Percentiles rank a stretch among this genome's conserved stretches.
These are phyloP conservation scores for Tragelaphus imberbis DNA, from an alignment of 2,113 vertebrate genomes.

Conservation along the genomic window DNA sequence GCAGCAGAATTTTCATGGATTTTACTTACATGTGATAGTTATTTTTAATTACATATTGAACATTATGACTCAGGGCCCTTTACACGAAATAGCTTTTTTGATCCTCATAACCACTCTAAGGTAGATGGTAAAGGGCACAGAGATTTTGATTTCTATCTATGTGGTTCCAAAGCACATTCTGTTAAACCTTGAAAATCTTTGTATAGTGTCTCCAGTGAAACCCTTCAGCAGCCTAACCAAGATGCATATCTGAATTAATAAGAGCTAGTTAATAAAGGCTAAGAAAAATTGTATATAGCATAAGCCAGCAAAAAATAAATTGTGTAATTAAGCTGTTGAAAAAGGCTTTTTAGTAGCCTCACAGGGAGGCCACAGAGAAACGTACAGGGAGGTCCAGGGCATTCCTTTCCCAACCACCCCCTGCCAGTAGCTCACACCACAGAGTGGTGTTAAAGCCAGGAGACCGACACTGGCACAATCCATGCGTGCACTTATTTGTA, in stretches of 20 bases:
- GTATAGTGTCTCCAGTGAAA: neutral
- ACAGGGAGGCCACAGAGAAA: neutral
- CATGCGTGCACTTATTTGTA: too few species aligned
- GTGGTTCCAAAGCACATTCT: neutral
- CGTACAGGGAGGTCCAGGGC: neutral
- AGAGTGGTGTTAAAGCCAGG: neutral
- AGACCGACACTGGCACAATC: neutral
- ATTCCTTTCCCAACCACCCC: neutral
- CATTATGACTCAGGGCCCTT: neutral
- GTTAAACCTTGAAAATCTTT: neutral
- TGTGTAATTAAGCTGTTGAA: neutral
- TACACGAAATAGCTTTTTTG: neutral
- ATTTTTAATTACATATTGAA: conserved; percentile 2
- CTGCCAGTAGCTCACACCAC: neutral
- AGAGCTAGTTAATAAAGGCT: neutral
- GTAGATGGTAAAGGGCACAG: neutral
- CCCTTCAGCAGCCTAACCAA: neutral
- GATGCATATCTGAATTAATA: neutral
- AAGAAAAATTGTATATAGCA: neutral
- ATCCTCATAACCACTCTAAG: neutral
- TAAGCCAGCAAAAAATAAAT: conserved; percentile 10
- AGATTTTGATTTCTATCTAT: neutral
- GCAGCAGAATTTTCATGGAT: neutral
- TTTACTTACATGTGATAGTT: neutral
- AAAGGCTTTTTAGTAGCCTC: neutral